Conservation (phyloP, 2,888 invertebrate genomes). For the Graphium colonna region DNA sequence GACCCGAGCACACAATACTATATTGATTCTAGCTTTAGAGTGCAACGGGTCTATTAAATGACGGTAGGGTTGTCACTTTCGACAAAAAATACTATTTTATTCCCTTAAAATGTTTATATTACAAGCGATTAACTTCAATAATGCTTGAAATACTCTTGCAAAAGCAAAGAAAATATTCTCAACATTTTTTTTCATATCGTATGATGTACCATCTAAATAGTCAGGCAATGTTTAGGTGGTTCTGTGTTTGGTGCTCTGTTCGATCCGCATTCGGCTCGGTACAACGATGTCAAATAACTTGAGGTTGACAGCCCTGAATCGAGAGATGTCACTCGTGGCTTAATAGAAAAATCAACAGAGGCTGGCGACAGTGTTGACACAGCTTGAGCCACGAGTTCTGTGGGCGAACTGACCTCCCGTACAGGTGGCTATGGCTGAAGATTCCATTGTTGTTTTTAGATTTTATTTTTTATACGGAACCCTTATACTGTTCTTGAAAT, state of each 20-base stretch:
- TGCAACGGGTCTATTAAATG: slow-evolving; percentile 21
- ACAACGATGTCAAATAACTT: neutral
- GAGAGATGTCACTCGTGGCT: slow-evolving; percentile 29
- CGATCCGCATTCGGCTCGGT: neutral
- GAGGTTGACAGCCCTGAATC: slow-evolving; percentile 10
- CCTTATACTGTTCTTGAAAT: too few species aligned
- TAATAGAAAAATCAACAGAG: slow-evolving; percentile 55
- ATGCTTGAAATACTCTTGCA: too few species aligned
- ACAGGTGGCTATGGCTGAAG: slow-evolving; percentile 16
- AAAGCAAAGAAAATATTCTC: too few species aligned
- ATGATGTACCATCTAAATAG: too few species aligned
- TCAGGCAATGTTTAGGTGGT: neutral
- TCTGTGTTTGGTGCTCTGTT: neutral
- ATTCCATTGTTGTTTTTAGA: slow-evolving; percentile 14
- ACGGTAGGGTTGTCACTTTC: slow-evolving; percentile 10
- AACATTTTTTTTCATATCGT: too few species aligned
- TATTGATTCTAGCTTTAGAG: slow-evolving; percentile 18
- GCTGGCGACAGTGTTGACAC: slow-evolving; percentile 39
- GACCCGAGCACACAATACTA: slow-evolving; percentile 12
- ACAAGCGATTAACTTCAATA: too few species aligned
- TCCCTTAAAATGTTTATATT: too few species aligned
- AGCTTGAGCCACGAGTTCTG: slow-evolving; percentile 30
- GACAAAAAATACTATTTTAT: too few species aligned
- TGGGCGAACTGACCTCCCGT: slow-evolving; percentile 30
- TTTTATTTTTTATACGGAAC: too few species aligned